Base-by-base conservation (phyloP, 2,113 vertebrate species). In the Perccottus glenii region DNA sequence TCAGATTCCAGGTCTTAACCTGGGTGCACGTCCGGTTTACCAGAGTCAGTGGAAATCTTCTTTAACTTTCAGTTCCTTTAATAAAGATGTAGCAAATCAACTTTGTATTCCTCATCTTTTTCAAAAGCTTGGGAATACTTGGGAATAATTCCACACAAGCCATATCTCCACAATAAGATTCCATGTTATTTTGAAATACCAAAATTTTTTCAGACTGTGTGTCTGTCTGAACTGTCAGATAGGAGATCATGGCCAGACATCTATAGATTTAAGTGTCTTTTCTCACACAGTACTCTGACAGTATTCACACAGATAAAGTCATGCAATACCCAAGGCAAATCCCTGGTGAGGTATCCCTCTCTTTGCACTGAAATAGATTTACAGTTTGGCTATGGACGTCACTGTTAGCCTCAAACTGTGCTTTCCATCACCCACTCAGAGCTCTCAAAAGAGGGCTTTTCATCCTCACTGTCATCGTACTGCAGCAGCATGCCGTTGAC, bases 361-460 rank as follows among this genome's bases (percentile, higher is more conserved):
- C 78, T 90, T 45, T 60, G 9, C 47, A 56, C n/a, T 93, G 92
- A 78, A 93, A 93, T 80, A 93, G 83, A 82, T 95, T 90, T 90
- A 93, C 93, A 84, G 93, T 93, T 70, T 55, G 51, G 75, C 62
- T 64, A 42, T 71, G 92, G 76, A 95, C 91, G 19, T 27, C 92
- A 53, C 88, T 90, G 85, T 93, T 93, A 43, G 11, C 14, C 64
- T 91, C 77, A 91, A 66, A 99, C 98, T 0, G 98, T 99, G 91
- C 98, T 99, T 91, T 99, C 97, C 95, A 99, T 97, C 19, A 99
- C 97, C 97, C 97, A 99, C 82, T 99, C 97, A 0, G 96, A 94
- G 86, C 96, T 95, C 73, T 96, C 96, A 0, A 93, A 89, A 19
- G 80, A 90, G 12, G 94, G 93, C 57, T 94, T 96, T 78, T 95